phyloP scores from a whole-genome alignment of 2,797 vertebrate species.

The Chelidonichthys spinosus region DNA sequence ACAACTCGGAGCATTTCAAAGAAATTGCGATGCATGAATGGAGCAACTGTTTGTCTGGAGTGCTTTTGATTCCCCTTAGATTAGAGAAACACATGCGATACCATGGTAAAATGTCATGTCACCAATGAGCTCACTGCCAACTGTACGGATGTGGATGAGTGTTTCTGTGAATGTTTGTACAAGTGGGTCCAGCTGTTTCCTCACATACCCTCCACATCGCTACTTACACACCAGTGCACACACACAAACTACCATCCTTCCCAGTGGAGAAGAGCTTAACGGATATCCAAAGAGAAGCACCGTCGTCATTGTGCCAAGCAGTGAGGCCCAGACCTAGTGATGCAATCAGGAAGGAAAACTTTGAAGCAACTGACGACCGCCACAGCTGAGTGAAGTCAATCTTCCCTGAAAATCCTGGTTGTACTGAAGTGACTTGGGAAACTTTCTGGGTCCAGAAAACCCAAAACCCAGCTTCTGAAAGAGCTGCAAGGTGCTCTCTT shows the following conservation, averaged over 20 bases:
- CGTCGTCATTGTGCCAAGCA: slow-evolving; percentile 24
- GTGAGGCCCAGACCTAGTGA: slow-evolving; percentile 45
- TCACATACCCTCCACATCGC: slow-evolving; percentile 26
- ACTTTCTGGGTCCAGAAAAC: background rate
- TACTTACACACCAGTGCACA: slow-evolving; percentile 31
- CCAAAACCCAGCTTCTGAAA: background rate
- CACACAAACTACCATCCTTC: slow-evolving; percentile 43
- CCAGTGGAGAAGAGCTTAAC: slow-evolving; percentile 59
- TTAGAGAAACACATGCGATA: background rate
- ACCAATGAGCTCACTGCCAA: slow-evolving; percentile 1
- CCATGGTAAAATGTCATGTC: background rate
- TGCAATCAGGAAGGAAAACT: slow-evolving; percentile 67
- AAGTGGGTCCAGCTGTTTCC: slow-evolving; percentile 65
- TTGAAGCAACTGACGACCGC: slow-evolving; percentile 20
- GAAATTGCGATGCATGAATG: background rate
- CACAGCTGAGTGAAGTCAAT: slow-evolving; percentile 27
- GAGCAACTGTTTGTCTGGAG: background rate
- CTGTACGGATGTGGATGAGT: slow-evolving; percentile 8
- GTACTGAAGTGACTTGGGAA: background rate
- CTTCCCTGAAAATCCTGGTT: background rate
- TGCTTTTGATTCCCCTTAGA: background rate
- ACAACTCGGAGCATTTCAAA: background rate
- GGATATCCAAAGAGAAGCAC: slow-evolving; percentile 43
- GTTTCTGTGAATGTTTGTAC: slow-evolving; percentile 23
- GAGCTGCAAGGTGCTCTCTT: background rate